Evolutionary conservation across 1,140 invertebrate species (phyloP).

Genomic region (Pantala flavescens): DNA sequence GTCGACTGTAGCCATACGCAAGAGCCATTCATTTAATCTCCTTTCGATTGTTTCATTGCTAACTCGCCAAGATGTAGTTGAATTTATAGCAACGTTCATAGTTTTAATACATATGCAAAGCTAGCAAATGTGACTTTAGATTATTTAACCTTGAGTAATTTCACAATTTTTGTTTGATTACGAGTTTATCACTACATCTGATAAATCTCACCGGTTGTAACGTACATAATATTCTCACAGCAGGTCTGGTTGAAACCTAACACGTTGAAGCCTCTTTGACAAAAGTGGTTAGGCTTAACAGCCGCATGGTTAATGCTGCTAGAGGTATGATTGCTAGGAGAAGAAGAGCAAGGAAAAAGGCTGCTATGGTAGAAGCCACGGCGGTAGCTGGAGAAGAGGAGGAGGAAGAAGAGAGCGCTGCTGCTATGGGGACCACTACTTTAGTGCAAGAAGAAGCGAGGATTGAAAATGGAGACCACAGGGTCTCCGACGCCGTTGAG

Average conservation of each 20-base stretch:
- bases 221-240: neutral
- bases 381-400: neutral
- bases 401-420: neutral
- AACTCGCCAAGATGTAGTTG: no score
- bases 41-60: no score
- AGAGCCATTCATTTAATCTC: no score
- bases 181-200: no score
- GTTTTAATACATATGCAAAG: no score
- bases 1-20: no score
- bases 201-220: no score
- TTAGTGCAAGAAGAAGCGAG: neutral
- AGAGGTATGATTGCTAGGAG: neutral
- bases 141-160: no score
- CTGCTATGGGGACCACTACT: neutral
- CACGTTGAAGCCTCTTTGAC: neutral
- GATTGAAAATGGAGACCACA: neutral
- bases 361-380: neutral
- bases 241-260: neutral
- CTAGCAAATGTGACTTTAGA: no score
- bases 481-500: neutral
- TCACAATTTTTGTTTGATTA: no score
- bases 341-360: neutral
- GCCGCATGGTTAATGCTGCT: slow-evolving; percentile 3
- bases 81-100: no score
- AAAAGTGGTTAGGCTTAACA: neutral